Percentiles rank a stretch among this genome's conserved stretches.
phyloP scores from a whole-genome alignment of 2,888 invertebrate species.

The Tenthredo notha region DNA sequence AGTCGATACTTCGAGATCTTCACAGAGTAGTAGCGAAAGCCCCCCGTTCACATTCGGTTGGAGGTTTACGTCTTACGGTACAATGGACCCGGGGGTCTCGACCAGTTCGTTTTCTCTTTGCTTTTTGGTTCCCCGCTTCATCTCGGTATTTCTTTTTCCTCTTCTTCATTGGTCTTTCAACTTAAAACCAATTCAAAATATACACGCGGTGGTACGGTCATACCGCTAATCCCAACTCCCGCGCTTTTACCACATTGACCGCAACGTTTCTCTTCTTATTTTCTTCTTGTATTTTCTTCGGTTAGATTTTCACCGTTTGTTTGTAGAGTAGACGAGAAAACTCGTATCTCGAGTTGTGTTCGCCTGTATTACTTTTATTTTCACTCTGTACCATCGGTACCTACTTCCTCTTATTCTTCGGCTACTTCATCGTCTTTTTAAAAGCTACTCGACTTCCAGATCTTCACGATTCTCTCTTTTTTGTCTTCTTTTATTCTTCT shows the following conservation, averaged over 20 bases:
- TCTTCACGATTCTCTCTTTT: background rate
- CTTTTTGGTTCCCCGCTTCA: constrained; percentile 31
- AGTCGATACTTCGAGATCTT: constrained; percentile 44
- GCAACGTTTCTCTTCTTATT: background rate
- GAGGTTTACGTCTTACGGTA: constrained; percentile 52
- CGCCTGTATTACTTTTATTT: background rate
- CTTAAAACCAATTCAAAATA: background rate
- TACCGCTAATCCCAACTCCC: background rate
- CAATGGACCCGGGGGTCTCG: background rate
- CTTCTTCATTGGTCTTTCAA: constrained; percentile 2
- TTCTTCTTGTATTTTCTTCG: background rate
- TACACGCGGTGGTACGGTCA: background rate
- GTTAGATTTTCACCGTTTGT: constrained; percentile 1
- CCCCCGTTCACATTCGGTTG: constrained; percentile 60
- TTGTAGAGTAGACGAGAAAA: background rate
- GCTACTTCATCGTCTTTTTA: constrained; percentile 23
- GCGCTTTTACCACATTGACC: background rate
- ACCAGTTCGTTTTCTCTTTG: constrained; percentile 25
- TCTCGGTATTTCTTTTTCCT: constrained; percentile 16
- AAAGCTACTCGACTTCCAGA: background rate
- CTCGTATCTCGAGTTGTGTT: background rate
- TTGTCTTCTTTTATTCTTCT: background rate
- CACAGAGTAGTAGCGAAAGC: background rate
- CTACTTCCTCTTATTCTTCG: background rate
- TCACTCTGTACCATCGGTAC: background rate